Evolutionary conservation across 1,140 invertebrate species (phyloP), one percentile per base, ranked within the genome.

Genomic region (Saccostrea glomerata): DNA sequence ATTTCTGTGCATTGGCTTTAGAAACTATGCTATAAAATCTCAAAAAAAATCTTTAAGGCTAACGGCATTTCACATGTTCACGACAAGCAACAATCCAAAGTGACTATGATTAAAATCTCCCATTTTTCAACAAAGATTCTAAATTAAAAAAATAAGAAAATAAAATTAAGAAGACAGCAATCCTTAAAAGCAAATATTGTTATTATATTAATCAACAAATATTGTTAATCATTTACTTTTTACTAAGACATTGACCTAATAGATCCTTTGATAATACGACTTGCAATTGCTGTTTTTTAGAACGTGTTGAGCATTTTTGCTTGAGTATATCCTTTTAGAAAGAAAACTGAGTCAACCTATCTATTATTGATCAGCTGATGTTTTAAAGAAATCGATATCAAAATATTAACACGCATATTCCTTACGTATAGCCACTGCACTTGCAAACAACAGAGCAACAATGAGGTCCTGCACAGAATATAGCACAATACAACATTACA

Each of bases 261-360:
- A 13, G 25, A 13, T 63, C 58, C 70, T 30, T 12, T 15, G 15
- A 30, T 3, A 30, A 77, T 30, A 77, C 25, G 30, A 25, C 23
- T 15, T 30, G 25, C 25, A 77, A 30, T 77, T 15, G 30, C 13
- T 15, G 30, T 77, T 36, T 15, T 77, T 77, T 30, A 30, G 23
- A 30, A 77, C 70, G 70, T 36, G 2, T 77, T 77, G 70, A 77
- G 25, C 23, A 25, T 77, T 25, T 77, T 77, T 30, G 25, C 25
- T 77, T 77, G 70, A 6, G 70, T 77, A 77, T 36, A 77, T 77
- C 23, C 70, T 77, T 77, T 77, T 25, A 77, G 70, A 77, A 63
- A 77, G 70, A 30, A 77, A 77, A 25, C 30, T 30, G 70, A 77
- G 70, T 77, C 12, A 77, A 77, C 70, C 4, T 77, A 77, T 77